These are phyloP conservation scores for Muraenolepis orangiensis DNA, from an alignment of 2,797 vertebrate genomes.

Conservation along the genomic window DNA sequence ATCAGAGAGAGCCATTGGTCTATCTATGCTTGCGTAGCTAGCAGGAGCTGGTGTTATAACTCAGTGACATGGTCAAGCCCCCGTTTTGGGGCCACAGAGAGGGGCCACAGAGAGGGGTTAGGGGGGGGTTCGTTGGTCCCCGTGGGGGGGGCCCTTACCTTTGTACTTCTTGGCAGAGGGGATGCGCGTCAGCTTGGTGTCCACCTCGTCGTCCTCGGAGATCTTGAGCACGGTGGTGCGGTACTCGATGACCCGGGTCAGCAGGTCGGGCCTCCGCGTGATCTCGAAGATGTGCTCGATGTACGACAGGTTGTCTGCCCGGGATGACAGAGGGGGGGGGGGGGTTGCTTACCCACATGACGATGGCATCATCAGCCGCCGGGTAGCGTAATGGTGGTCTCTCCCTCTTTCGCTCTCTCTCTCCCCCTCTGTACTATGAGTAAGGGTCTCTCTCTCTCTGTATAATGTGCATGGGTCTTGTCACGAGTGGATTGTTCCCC, in stretches of 20 bases:
- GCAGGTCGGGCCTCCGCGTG: slow-evolving; percentile 88
- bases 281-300: slow-evolving; percentile 98
- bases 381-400: neutral
- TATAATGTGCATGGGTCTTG: neutral
- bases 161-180: slow-evolving; percentile 98
- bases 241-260: slow-evolving; percentile 90
- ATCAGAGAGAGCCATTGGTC: too few relatives aligned
- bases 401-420: neutral
- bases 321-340: neutral
- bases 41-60: too few relatives aligned
- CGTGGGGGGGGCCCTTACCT: slow-evolving; percentile 64
- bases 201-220: slow-evolving; percentile 91
- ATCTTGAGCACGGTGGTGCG: slow-evolving; percentile 95
- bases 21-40: too few relatives aligned
- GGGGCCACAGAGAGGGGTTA: too few relatives aligned
- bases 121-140: too few relatives aligned
- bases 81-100: too few relatives aligned
- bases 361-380: neutral
- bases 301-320: slow-evolving; percentile 87
- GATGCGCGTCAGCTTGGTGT: slow-evolving; percentile 94
- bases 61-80: too few relatives aligned
- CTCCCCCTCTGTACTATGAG: neutral
- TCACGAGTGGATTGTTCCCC: too few relatives aligned
- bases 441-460: neutral
- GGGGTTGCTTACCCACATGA: neutral